Conservation (phyloP, 2,888 invertebrate genomes). For the Drosophila buzzatii region DNA sequence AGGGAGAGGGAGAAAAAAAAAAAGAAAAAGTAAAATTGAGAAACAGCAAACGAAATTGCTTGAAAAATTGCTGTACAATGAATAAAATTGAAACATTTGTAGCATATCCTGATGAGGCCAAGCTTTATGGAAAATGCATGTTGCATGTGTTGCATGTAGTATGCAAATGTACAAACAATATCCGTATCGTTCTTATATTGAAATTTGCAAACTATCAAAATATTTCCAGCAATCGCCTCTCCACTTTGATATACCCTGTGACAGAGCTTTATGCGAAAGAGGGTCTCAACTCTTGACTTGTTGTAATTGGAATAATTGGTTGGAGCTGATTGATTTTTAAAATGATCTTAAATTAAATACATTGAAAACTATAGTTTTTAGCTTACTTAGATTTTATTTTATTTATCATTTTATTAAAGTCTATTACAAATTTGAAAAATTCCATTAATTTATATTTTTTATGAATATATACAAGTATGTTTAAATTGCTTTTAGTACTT, state of each 20-base stretch:
- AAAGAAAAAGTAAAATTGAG: conserved; percentile 10
- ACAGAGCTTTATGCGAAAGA: background rate
- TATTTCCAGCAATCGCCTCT: conserved; percentile 43
- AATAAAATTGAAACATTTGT: conserved; percentile 67
- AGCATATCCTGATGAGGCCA: conserved; percentile 25
- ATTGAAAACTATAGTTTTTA: too few species aligned
- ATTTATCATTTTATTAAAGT: too few species aligned
- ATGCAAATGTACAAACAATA: conserved; percentile 64
- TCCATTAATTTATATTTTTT: too few species aligned
- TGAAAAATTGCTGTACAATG: conserved; percentile 65
- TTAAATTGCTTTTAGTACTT: background rate
- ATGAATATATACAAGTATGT: too few species aligned
- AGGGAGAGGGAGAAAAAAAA: conserved; percentile 22
- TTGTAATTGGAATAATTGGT: too few species aligned
- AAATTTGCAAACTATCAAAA: conserved; percentile 64
- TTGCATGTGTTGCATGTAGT: conserved; percentile 62
- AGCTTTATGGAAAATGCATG: conserved; percentile 73
- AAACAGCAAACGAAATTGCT: conserved; percentile 52
- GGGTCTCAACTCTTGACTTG: conserved; percentile 2
- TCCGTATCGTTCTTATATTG: conserved; percentile 46
- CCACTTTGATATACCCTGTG: conserved; percentile 28
- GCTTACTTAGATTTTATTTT: too few species aligned
- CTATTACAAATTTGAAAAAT: too few species aligned
- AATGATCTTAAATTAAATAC: too few species aligned
- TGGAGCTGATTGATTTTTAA: too few species aligned